These are phyloP conservation scores for Chloropsis hardwickii DNA, from an alignment of 2,113 vertebrate genomes.

Conservation along the genomic window DNA sequence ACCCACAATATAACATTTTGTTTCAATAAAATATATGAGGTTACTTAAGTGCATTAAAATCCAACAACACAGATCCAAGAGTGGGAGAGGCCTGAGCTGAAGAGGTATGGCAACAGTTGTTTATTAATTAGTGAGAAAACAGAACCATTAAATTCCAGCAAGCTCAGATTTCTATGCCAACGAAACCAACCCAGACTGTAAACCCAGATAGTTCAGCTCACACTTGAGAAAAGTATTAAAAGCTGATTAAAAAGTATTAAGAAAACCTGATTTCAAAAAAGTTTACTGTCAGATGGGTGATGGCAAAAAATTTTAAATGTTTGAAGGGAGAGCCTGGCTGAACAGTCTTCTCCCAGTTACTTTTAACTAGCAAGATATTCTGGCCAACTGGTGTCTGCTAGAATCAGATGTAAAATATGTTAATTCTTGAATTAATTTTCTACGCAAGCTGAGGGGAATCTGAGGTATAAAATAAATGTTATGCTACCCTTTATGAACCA, in stretches of 20 bases:
- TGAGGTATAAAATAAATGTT: slow-evolving; percentile 11
- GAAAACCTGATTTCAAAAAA: not conserved
- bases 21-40: not conserved
- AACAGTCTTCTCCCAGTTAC: not conserved
- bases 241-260: too few relatives aligned
- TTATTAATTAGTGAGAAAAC: not conserved
- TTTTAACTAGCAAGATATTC: not conserved
- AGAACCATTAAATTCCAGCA: not conserved
- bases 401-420: not conserved
- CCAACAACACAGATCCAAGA: not conserved
- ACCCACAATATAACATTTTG: rapidly evolving
- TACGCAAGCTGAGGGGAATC: not conserved
- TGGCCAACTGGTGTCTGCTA: not conserved
- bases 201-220: not conserved
- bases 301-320: not conserved
- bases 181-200: not conserved
- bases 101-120: not conserved
- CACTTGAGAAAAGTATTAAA: not conserved
- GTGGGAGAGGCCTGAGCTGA: not conserved
- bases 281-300: not conserved
- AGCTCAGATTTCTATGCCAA: not conserved
- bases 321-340: not conserved
- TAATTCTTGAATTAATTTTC: not conserved
- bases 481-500: not conserved
- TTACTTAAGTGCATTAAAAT: not conserved